phyloP scores from a whole-genome alignment of 2,113 vertebrate genomes.

The Pteruthius melanotis region DNA sequence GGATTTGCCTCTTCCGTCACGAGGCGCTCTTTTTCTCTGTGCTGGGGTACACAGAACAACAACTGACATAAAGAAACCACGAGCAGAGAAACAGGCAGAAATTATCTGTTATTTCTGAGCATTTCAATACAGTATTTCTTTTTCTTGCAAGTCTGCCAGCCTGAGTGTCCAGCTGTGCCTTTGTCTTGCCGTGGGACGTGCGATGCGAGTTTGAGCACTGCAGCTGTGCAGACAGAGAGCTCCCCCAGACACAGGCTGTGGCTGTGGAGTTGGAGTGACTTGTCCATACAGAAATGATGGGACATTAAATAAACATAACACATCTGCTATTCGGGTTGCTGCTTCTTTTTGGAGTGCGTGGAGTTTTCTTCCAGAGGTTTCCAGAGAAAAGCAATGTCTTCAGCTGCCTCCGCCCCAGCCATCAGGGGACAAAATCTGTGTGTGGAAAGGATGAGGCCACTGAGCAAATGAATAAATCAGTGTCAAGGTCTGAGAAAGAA shows the following conservation, averaged over 20 bases:
- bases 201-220: not conserved
- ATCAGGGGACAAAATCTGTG: conserved; percentile 56
- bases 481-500: not conserved
- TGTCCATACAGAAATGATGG: not conserved
- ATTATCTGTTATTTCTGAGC: conserved; percentile 21
- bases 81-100: not conserved
- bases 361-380: not conserved
- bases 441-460: not conserved
- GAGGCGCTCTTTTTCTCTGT: not conserved
- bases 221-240: not conserved
- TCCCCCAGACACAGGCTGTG: not conserved
- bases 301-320: not conserved
- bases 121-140: not conserved
- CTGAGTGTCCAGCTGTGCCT: not conserved
- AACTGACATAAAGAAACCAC: not conserved
- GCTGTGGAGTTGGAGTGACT: not conserved
- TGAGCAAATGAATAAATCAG: not conserved
- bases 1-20: not conserved
- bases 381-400: not conserved
- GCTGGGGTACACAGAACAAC: not conserved
- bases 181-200: not conserved
- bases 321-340: not conserved
- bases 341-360: not conserved
- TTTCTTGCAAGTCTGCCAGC: not conserved
- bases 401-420: not conserved